These are phyloP conservation scores for Oostethus manadensis DNA, from an alignment of 2,113 vertebrate species.

Conservation along the genomic window DNA sequence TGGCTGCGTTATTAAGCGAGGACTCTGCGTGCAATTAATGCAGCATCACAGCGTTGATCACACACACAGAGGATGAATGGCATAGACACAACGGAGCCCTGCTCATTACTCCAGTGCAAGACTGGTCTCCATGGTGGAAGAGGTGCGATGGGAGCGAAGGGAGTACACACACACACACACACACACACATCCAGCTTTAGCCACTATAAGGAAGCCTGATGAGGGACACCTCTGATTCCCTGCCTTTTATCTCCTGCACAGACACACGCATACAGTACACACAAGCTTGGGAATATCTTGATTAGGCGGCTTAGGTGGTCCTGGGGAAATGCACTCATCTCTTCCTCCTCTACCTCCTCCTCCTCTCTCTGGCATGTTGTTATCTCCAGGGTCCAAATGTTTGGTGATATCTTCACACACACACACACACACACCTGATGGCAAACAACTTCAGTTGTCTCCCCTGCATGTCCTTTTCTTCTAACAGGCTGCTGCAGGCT, in stretches of 20 bases:
- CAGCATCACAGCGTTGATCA: slow-evolving; percentile 62
- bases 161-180: slow-evolving; percentile 28
- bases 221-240: slow-evolving; percentile 64
- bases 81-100: slow-evolving; percentile 53
- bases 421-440: slow-evolving; percentile 62
- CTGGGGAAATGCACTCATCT: slow-evolving; percentile 59
- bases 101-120: slow-evolving; percentile 60
- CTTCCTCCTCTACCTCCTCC: slow-evolving; percentile 47
- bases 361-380: slow-evolving; percentile 57
- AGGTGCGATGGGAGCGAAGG: slow-evolving; percentile 57
- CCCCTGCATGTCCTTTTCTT: slow-evolving; percentile 49
- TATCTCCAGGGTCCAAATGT: slow-evolving; percentile 69
- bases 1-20: slow-evolving; percentile 63
- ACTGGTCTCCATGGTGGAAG: slow-evolving; percentile 50
- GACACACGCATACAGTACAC: slow-evolving; percentile 32
- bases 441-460: slow-evolving; percentile 62
- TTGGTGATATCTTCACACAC: slow-evolving; percentile 63
- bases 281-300: slow-evolving; percentile 60
- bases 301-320: slow-evolving; percentile 69
- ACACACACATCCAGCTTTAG: slow-evolving; percentile 25
- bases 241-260: slow-evolving; percentile 58
- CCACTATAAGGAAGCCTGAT: slow-evolving; percentile 52
- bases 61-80: slow-evolving; percentile 25
- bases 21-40: slow-evolving; percentile 67
- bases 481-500: slow-evolving; percentile 56